Evolutionary conservation across 1,140 invertebrate genomes (phyloP).

Genomic region (Apis mellifera): DNA sequence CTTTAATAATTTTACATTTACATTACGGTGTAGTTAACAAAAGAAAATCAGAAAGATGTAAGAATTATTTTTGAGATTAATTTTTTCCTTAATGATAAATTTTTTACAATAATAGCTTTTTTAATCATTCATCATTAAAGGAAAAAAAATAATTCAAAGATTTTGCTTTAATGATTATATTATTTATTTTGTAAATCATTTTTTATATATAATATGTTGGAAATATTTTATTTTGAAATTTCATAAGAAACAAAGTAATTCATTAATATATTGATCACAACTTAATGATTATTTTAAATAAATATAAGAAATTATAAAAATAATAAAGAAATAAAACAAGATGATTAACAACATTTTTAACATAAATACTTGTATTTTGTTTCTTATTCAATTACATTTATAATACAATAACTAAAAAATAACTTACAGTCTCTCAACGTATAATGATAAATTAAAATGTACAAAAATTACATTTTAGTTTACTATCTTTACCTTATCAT

Average conservation of each 20-base stretch:
- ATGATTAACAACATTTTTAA: constrained; percentile 34
- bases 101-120: too few species aligned
- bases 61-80: too few species aligned
- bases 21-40: neutral
- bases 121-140: too few species aligned
- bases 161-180: too few species aligned
- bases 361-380: constrained; percentile 39
- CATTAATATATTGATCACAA: neutral
- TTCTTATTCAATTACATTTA: constrained; percentile 19
- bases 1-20: neutral
- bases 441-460: neutral
- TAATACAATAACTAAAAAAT: constrained; percentile 14
- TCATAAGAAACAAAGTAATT: too few species aligned
- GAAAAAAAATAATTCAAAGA: too few species aligned
- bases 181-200: too few species aligned
- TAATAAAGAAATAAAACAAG: neutral
- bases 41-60: neutral
- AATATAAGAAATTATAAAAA: neutral
- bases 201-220: too few species aligned
- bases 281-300: too few species aligned
- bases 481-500: neutral
- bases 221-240: too few species aligned
- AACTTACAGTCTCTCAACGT: constrained; percentile 9
- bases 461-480: constrained; percentile 11
- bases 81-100: too few species aligned